Evolutionary conservation across 2,888 invertebrate genomes (phyloP).

Genomic region (Leistus spinibarbis): DNA sequence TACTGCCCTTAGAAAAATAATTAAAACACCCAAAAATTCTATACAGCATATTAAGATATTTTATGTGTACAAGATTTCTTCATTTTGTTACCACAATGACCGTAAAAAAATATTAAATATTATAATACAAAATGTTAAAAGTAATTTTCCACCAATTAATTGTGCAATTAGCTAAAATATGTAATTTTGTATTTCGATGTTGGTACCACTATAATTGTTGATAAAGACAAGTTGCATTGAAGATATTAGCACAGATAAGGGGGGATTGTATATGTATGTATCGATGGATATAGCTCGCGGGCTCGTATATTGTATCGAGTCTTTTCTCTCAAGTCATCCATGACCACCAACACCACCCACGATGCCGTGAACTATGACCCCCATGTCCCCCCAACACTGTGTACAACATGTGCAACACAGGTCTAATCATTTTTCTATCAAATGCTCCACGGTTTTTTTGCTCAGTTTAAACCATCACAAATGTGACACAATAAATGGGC

Average conservation of each 20-base stretch:
- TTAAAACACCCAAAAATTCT: too few relatives aligned
- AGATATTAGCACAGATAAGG: conserved; percentile 13
- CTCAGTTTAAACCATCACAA: background rate
- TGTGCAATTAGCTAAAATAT: too few relatives aligned
- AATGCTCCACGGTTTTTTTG: background rate
- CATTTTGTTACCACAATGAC: too few relatives aligned
- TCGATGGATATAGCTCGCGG: background rate
- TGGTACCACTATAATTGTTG: conserved; percentile 6
- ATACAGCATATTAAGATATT: too few relatives aligned
- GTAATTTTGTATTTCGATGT: background rate
- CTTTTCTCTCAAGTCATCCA: conserved; percentile 11
- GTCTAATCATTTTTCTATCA: background rate
- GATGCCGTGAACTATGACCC: conserved; percentile 28
- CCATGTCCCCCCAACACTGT: background rate
- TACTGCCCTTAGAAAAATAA: too few relatives aligned
- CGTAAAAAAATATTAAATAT: too few relatives aligned
- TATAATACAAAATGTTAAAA: too few relatives aligned
- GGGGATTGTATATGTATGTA: background rate
- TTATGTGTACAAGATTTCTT: too few relatives aligned
- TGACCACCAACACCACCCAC: conserved; percentile 24
- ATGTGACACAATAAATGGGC: background rate
- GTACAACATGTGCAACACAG: background rate
- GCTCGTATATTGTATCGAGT: background rate
- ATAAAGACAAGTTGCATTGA: conserved; percentile 10
- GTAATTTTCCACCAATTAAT: too few relatives aligned